Conservation (phyloP, 2,797 vertebrate genomes). For the Chrysocyon brachyurus region DNA sequence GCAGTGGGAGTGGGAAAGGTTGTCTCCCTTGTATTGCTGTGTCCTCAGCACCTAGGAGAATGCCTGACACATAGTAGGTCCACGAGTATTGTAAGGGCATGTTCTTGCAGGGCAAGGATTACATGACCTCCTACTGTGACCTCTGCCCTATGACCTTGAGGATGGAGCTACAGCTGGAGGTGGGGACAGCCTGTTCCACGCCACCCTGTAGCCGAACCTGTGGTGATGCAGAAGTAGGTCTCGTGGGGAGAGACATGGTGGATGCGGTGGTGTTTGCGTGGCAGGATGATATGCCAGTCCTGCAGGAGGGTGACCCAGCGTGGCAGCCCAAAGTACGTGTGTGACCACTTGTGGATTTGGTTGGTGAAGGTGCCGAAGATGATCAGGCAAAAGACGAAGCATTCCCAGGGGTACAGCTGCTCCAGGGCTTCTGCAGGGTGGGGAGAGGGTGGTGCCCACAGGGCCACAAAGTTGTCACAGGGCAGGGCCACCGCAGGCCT, state of each 20-base stretch:
- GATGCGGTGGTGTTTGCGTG: constrained; percentile 97
- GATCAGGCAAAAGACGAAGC: constrained; percentile 95
- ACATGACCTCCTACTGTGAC: background rate
- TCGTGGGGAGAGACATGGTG: constrained; percentile 98
- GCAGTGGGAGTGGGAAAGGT: background rate
- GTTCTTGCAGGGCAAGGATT: background rate
- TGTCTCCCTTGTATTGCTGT: background rate
- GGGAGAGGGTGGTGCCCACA: background rate
- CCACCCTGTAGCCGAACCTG: constrained; percentile 89
- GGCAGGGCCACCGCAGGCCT: background rate
- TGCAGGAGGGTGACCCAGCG: constrained; percentile 95
- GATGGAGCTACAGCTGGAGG: too few species aligned
- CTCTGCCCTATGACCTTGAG: background rate
- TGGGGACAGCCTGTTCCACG: background rate
- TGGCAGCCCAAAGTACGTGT: constrained; percentile 98
- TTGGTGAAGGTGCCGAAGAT: constrained; percentile 98
- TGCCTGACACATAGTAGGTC: background rate
- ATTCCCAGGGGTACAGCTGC: constrained; percentile 94
- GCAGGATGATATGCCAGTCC: constrained; percentile 96
- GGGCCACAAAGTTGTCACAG: background rate
- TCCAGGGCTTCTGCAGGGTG: constrained; percentile 90
- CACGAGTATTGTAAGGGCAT: background rate
- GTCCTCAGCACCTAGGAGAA: background rate
- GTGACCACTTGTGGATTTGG: constrained; percentile 99
- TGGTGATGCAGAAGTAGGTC: constrained; percentile 99